phyloP scores from a whole-genome alignment of 2,113 vertebrate species.

The Callipepla squamata region DNA sequence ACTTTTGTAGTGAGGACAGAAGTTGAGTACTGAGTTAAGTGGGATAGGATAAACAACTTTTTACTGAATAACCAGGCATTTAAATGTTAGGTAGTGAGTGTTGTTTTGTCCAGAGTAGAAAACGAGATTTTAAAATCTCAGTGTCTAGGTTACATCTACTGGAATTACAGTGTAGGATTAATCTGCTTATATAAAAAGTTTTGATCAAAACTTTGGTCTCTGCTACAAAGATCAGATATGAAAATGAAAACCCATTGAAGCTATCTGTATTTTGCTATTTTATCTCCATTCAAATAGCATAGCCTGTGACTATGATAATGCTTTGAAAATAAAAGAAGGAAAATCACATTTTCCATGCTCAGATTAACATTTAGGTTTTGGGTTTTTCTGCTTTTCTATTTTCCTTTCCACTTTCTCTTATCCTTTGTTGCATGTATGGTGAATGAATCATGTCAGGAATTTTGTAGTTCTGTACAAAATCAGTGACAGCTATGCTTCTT shows the following conservation, averaged over 20 bases:
- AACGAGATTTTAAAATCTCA: background rate
- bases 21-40: background rate
- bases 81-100: background rate
- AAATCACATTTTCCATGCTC: background rate
- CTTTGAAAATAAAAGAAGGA: background rate
- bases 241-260: background rate
- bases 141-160: background rate
- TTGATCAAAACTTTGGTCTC: background rate
- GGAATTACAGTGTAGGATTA: background rate
- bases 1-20: background rate
- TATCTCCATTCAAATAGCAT: background rate
- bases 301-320: background rate
- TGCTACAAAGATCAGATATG: background rate
- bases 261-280: conserved; percentile 2
- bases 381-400: background rate
- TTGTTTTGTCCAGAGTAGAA: background rate
- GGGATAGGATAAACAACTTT: background rate
- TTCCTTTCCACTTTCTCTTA: background rate
- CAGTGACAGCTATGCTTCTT: background rate
- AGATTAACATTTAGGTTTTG: background rate
- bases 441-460: background rate
- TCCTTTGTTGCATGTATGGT: background rate
- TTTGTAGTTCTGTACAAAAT: background rate
- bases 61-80: background rate
- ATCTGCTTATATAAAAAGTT: background rate